Percentiles rank a stretch among this genome's conserved stretches.
Evolutionary conservation across 2,113 vertebrate genomes (phyloP).

Genomic region (Prionailurus bengalensis): DNA sequence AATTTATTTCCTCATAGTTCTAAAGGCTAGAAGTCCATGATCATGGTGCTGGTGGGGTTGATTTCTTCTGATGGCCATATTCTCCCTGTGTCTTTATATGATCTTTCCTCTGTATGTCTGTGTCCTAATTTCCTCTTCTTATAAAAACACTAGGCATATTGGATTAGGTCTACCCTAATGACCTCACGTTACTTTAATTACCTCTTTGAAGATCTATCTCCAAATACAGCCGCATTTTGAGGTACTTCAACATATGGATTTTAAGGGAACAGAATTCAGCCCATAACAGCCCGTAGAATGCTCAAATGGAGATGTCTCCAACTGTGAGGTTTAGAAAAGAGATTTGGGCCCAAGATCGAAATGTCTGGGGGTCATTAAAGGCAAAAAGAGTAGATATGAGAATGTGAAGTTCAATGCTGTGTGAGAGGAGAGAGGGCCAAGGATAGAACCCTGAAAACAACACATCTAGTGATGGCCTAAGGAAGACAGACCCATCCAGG

Average conservation of each 20-base stretch:
- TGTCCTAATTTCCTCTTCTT: slow-evolving; percentile 10
- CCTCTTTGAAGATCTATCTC: neutral
- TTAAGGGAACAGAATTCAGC: neutral
- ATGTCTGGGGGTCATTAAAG: neutral
- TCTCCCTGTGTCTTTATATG: neutral
- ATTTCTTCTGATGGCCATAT: neutral
- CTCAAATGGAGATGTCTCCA: neutral
- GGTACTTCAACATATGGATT: neutral
- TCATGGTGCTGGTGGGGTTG: neutral
- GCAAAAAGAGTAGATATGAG: neutral
- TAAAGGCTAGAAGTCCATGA: neutral
- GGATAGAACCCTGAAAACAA: neutral
- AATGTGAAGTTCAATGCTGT: neutral
- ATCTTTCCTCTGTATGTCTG: neutral
- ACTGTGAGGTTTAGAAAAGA: neutral
- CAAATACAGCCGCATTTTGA: neutral
- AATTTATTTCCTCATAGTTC: neutral
- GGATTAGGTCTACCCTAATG: neutral
- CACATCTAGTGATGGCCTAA: neutral
- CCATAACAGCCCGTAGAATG: neutral
- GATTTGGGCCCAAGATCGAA: neutral
- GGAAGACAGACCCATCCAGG: neutral
- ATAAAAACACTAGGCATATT: neutral
- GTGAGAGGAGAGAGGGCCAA: neutral
- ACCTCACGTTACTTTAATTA: neutral